Evolutionary conservation across 2,888 invertebrate species (phyloP), one percentile per base, ranked within the genome.

Genomic region (Smittia aterrima): DNA sequence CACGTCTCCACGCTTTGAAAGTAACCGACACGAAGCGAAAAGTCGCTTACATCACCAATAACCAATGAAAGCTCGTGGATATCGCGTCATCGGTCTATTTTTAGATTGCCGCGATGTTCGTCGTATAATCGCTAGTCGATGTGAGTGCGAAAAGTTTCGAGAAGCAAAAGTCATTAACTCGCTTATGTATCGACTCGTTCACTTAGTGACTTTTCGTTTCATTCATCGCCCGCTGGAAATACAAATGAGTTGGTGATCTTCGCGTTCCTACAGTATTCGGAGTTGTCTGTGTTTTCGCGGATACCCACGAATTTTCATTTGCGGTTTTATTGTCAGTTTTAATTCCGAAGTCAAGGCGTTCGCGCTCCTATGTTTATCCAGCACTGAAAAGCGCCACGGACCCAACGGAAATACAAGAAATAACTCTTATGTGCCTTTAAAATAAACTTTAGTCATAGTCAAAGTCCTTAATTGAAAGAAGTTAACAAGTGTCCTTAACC

Each of bases 311-410:
- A 70, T 22, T 41, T 67, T 67, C 41, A 20, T 70, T 70, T 20
- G 70, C 70, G 70, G 54, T 41, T 54, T 70, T 54, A 53, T 70
- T 70, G 20, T 70, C 32, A 70, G 70, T 70, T 70, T 70, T 9
- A 53, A 16, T 41, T 70, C 54, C 70, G 70, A 70, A 54, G 70
- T 70, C 70, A 54, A 53, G 70, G 41, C 70, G 70, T 24, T 32
- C 54, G 70, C 70, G 70, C 70, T 16, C 53, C 24, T 70, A 22
- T 70, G 24, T 70, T 66, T 32, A 6, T 22, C 67, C 22, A n/a
- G 64, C 24, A 11, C 25, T 4, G 64, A 64, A 24, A 13, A n/a
- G 25, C 27, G 64, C 64, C 25, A 13, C 16, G 25, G 27, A 64
- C 27, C 9, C 20, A 64, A 64, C 16, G 20, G 27, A 38, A 40